These are phyloP conservation scores for Calliscelio sp. DNA, from an alignment of 2,888 invertebrate genomes.

Conservation along the genomic window DNA sequence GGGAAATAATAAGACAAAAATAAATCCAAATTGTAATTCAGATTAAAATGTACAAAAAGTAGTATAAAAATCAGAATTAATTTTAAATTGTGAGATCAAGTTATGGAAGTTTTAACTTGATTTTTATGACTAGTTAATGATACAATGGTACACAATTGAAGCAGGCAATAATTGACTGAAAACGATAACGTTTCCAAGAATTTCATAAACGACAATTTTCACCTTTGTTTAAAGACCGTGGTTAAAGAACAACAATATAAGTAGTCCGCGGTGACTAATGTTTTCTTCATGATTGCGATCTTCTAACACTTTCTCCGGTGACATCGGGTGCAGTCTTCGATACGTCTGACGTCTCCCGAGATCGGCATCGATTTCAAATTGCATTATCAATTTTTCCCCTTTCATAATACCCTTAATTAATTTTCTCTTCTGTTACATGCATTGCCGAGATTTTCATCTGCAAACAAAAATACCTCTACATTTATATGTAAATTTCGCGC, in stretches of 20 bases:
- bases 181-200: slow-evolving; percentile 32
- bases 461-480: too few relatives aligned
- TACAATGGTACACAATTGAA: too few relatives aligned
- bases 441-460: too few relatives aligned
- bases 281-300: slow-evolving; percentile 40
- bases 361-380: slow-evolving; percentile 47
- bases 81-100: too few relatives aligned
- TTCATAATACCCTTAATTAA: slow-evolving; percentile 18
- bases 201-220: slow-evolving; percentile 38
- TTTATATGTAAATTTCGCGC: too few relatives aligned
- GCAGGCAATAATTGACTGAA: background rate
- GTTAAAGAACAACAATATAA: slow-evolving; percentile 41
- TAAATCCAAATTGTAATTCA: too few relatives aligned
- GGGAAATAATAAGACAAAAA: too few relatives aligned
- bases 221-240: slow-evolving; percentile 35
- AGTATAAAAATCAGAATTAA: too few relatives aligned
- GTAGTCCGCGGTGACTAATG: slow-evolving; percentile 52
- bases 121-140: too few relatives aligned
- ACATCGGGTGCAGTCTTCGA: slow-evolving; percentile 51
- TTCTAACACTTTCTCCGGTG: slow-evolving; percentile 53
- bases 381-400: slow-evolving; percentile 41
- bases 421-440: background rate
- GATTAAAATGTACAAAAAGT: too few relatives aligned
- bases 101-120: too few relatives aligned
- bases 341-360: slow-evolving; percentile 34